Conservation (phyloP, 2,797 vertebrate species). For the Tympanoctomys barrerae region DNA sequence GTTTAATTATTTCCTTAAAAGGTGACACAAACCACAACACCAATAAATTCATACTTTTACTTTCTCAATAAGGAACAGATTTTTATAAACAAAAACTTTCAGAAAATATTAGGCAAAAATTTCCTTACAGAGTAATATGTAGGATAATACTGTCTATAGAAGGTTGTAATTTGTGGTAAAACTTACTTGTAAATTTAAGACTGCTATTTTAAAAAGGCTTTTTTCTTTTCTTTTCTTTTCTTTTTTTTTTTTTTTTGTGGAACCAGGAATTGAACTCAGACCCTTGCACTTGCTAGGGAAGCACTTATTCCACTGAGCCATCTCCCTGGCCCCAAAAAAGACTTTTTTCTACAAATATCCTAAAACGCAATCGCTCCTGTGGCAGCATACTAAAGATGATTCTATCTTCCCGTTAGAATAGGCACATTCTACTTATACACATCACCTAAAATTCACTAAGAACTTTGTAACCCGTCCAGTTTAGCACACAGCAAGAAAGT, state of each 20-base stretch:
- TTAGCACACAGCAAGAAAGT: neutral
- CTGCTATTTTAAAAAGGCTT: neutral
- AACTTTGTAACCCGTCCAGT: neutral
- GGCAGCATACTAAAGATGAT: neutral
- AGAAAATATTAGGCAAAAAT: conserved; percentile 15
- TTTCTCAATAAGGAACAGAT: neutral
- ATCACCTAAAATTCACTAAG: neutral
- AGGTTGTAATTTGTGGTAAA: conserved; percentile 25
- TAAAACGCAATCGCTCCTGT: neutral
- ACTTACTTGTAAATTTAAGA: conserved; percentile 5
- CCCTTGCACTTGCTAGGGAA: too few relatives aligned
- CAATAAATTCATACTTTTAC: conserved; percentile 4
- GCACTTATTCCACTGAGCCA: too few relatives aligned
- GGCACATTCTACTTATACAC: neutral
- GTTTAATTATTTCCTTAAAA: conserved; percentile 75
- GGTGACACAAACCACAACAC: neutral
- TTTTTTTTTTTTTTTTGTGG: too few relatives aligned
- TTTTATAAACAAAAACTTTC: conserved; percentile 47
- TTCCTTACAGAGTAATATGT: neutral
- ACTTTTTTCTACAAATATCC: neutral
- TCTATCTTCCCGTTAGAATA: conserved; percentile 11
- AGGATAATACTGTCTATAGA: neutral
- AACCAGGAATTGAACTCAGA: too few relatives aligned
- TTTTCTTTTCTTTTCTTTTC: neutral
- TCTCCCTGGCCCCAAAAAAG: too few relatives aligned